Evolutionary conservation across 2,797 vertebrate species (phyloP).

Genomic region (Enteromius fasciolatus): DNA sequence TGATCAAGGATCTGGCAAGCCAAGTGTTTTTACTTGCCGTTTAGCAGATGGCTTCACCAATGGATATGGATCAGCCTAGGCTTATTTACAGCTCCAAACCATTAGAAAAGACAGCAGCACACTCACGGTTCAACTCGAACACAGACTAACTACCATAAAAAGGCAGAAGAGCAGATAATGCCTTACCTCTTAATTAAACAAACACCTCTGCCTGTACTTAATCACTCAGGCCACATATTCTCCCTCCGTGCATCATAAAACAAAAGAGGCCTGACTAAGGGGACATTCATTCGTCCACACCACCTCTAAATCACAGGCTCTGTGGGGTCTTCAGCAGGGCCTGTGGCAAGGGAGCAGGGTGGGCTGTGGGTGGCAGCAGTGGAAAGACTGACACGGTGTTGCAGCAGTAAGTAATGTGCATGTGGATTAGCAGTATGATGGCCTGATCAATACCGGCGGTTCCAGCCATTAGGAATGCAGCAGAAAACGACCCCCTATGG

Average conservation of each 20-base stretch:
- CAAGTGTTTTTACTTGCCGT: slow-evolving; percentile 21
- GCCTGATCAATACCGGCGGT: slow-evolving; percentile 96
- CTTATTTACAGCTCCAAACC: slow-evolving; percentile 85
- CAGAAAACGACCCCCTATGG: slow-evolving; percentile 94
- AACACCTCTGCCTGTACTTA: slow-evolving; percentile 83
- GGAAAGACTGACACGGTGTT: slow-evolving; percentile 69
- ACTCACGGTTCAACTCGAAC: slow-evolving; percentile 71
- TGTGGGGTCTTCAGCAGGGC: slow-evolving; percentile 58
- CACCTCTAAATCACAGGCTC: slow-evolving; percentile 83
- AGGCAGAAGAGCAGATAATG: slow-evolving; percentile 78
- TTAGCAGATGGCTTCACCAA: slow-evolving; percentile 57
- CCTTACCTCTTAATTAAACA: slow-evolving; percentile 90
- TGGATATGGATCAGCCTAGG: slow-evolving; percentile 61
- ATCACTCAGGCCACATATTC: slow-evolving; percentile 63
- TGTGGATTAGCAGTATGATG: slow-evolving; percentile 98
- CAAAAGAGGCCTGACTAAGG: slow-evolving; percentile 75
- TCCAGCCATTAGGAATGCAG: slow-evolving; percentile 94
- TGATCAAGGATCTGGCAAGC: slow-evolving; percentile 39
- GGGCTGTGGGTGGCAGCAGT: slow-evolving; percentile 64
- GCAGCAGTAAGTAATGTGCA: slow-evolving; percentile 94
- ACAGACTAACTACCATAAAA: slow-evolving; percentile 82
- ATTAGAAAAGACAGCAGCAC: slow-evolving; percentile 72
- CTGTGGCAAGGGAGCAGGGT: slow-evolving; percentile 66
- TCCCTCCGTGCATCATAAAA: slow-evolving; percentile 60
- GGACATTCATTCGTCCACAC: slow-evolving; percentile 69